Base-by-base conservation (phyloP, 35 echinoderm and acorn worm genomes). In the Heliocidaris tuberculata region DNA sequence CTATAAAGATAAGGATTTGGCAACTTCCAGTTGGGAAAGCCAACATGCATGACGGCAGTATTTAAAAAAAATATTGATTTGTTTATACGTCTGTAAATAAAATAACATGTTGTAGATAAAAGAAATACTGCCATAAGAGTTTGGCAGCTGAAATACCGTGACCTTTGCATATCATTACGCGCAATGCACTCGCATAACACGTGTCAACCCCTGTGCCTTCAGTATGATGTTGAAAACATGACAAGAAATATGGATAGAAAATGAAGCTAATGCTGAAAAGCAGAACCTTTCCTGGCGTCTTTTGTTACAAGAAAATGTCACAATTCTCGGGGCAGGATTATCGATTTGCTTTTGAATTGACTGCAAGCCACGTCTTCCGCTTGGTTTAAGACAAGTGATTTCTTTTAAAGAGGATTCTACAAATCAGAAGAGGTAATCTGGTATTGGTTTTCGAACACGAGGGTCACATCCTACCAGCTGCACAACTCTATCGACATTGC, bases 321-420 rank as follows among this genome's bases (percentile, higher is more conserved):
- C 65, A 29, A 27, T 21, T 78, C 65, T 78, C 6, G 27, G 65
- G 65, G 65, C 65, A 78, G 27, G 65, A 78, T 78, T 78, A 78
- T 78, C 65, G 65, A 78, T 78, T 78, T n/a, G 65, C 65, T 78
- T 78, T 78, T 78, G 21, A 78, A 78, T 78, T 78, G 65, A 78
- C 27, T 78, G 19, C 27, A 78, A 78, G 65, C 12, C 65, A 78
- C 27, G 21, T 24, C 52, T 56, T 56, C 52, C 52, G 5, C 19
- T n/a, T 27, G 27, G 17, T 3, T 27, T 71, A 71, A 71, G 61
- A 71, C 19, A 71, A 71, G 61, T 24, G 65, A 78, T 78, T 78
- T 78, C 65, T 78, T 56, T 42, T 78, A 19, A 71, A 71, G 61
- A 71, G 65, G 65, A 56, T 15, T 56, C 52, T 56, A 15, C 52